These are phyloP conservation scores for Dasypolia templi DNA, from an alignment of 2,888 invertebrate species.

Conservation along the genomic window DNA sequence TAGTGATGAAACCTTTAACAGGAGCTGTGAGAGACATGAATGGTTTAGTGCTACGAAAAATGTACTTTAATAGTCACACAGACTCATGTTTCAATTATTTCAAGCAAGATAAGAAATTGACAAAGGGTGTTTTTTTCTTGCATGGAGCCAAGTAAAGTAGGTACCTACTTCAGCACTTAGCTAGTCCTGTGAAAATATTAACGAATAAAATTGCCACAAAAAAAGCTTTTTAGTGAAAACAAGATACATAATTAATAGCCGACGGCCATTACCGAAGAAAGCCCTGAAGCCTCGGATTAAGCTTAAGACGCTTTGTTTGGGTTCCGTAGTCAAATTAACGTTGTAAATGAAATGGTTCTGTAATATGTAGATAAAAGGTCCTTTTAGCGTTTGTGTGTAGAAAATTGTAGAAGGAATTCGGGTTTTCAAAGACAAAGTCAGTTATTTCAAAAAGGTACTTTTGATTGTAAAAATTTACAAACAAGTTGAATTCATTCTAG, in stretches of 20 bases:
- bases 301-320: conserved; percentile 39
- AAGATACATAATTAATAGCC: conserved; percentile 58
- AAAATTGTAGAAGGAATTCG: not conserved
- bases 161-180: conserved; percentile 3
- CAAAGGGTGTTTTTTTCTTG: no score
- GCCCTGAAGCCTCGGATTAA: conserved; percentile 26
- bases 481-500: no score
- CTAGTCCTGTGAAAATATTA: conserved; percentile 31
- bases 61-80: not conserved
- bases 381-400: not conserved
- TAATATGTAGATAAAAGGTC: conserved; percentile 13
- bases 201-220: conserved; percentile 39
- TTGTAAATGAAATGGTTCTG: conserved; percentile 23
- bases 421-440: no score
- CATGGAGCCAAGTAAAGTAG: not conserved
- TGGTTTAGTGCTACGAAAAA: not conserved
- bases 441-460: no score
- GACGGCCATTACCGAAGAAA: conserved; percentile 10
- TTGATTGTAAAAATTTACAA: no score
- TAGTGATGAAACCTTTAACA: not conserved
- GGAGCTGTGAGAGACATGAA: not conserved
- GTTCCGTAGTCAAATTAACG: conserved; percentile 32
- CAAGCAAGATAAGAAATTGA: no score
- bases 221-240: conserved; percentile 49
- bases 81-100: not conserved